Base-by-base conservation (phyloP, 2,797 vertebrate species). In the Anguilla obscura region DNA sequence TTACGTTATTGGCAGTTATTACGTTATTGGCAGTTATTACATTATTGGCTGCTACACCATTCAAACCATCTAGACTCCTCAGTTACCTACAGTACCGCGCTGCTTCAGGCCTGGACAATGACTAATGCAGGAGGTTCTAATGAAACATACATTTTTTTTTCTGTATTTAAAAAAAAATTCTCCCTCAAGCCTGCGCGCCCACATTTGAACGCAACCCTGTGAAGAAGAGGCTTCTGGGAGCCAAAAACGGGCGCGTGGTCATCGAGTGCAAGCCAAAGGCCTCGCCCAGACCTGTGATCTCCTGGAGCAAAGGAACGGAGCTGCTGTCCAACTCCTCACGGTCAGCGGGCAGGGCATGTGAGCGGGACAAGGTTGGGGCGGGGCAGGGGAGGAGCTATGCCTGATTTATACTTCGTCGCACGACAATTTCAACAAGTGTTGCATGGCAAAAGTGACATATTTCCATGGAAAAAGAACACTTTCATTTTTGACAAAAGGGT, bases 211-310 rank as follows among this genome's bases (percentile, higher is more conserved):
- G 97, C 87, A 99, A 98, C 91, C 98, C 98, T 0, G 96, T 99
- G 94, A 99, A 97, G 94, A 98, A 96, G 92, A 96, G 97, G 94
- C 96, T 98, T 50, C 94, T 99, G 12, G 99, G 98, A 52, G 99
- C 99, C 48, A 96, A 96, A 93, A 96, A 97, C 0, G 97, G 97
- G 0, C 97, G 97, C 0, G 98, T 98, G 88, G 94, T 99, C 89
- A 98, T 99, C 16, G 98, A 99, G 90, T 99, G 99, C 91, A 98
- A 97, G 90, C 99, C 98, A 12, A 95, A 98, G 93, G 98, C 98
- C 1, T 98, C 99, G 87, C 99, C 98, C 0, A 97, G 96, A 90
- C 97, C 99, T 30, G 97, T 95, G 36, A 98, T 97, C 92, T 97
- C 96, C 0, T 99, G 99, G 99, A 99, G 95, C 45, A 99, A 98